These are phyloP conservation scores for Araneus ventricosus DNA, from an alignment of 1,140 invertebrate species.

Conservation along the genomic window DNA sequence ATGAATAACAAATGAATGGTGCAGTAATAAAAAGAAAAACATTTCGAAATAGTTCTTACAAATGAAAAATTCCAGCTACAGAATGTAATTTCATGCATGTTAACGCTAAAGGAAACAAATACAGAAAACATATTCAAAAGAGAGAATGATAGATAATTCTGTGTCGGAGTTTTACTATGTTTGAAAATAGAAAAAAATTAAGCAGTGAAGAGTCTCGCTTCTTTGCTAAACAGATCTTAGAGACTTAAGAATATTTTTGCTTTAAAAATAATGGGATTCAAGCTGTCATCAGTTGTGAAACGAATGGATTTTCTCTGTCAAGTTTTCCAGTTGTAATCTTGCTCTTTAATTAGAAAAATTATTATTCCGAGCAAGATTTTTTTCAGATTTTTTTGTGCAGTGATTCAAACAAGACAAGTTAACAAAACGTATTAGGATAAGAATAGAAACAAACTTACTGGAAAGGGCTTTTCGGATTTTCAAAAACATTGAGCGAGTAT, in stretches of 20 bases:
- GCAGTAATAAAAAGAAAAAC: slow-evolving; percentile 43
- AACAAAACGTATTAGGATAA: slow-evolving; percentile 9
- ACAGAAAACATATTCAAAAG: slow-evolving; percentile 49
- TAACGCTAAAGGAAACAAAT: slow-evolving; percentile 36
- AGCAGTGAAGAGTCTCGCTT: slow-evolving; percentile 22
- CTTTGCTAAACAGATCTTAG: slow-evolving; percentile 37
- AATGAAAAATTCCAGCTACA: slow-evolving; percentile 44
- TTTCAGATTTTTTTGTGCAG: background rate
- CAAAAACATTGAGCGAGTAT: background rate
- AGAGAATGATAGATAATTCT: slow-evolving; percentile 54
- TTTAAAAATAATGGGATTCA: slow-evolving; percentile 51
- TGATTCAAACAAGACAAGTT: slow-evolving; percentile 39
- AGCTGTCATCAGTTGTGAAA: slow-evolving; percentile 46
- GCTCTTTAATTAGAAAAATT: slow-evolving; percentile 50
- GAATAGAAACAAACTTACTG: slow-evolving; percentile 10
- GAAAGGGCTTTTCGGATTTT: slow-evolving; percentile 7
- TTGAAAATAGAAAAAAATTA: slow-evolving; percentile 16
- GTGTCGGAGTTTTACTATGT: slow-evolving; percentile 23
- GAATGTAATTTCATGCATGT: slow-evolving; percentile 44
- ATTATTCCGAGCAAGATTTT: slow-evolving; percentile 18
- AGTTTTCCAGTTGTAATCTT: slow-evolving; percentile 44
- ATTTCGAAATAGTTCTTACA: slow-evolving; percentile 20
- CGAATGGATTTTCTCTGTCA: slow-evolving; percentile 42
- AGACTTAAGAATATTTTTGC: slow-evolving; percentile 44
- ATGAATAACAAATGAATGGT: slow-evolving; percentile 34